Conservation (phyloP, 2,113 vertebrate genomes). For the Arvicanthis niloticus region DNA sequence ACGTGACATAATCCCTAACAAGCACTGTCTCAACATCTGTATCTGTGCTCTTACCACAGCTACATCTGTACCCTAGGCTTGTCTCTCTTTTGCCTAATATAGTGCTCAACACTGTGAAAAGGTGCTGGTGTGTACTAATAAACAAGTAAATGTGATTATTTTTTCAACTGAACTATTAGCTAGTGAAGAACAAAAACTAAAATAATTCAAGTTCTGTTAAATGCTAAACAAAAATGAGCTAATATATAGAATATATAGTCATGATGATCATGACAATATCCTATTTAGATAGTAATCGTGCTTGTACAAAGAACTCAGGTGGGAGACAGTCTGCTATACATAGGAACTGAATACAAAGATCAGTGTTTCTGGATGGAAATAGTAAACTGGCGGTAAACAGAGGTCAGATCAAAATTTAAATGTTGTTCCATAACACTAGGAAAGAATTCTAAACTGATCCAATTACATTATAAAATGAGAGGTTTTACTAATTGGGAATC, state of each 20-base stretch:
- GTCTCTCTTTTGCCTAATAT: not conserved
- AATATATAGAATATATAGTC: not conserved
- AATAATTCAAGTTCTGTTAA: not conserved
- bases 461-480: constrained; percentile 3
- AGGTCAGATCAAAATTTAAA: constrained; percentile 21
- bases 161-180: not conserved
- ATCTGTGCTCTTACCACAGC: not conserved
- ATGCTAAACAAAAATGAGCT: not conserved
- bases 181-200: not conserved
- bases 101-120: not conserved
- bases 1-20: not conserved
- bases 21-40: too few relatives aligned
- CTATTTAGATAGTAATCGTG: too few relatives aligned
- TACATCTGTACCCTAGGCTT: not conserved
- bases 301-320: not conserved
- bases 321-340: not conserved
- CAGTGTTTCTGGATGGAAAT: not conserved
- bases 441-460: constrained; percentile 10
- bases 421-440: not conserved
- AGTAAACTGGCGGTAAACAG: not conserved
- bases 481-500: not conserved
- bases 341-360: constrained; percentile 26
- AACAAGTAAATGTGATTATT: not conserved
- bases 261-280: not conserved
- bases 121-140: not conserved